Evolutionary conservation across 2,113 vertebrate genomes (phyloP).

Genomic region (Apodemus sylvaticus): DNA sequence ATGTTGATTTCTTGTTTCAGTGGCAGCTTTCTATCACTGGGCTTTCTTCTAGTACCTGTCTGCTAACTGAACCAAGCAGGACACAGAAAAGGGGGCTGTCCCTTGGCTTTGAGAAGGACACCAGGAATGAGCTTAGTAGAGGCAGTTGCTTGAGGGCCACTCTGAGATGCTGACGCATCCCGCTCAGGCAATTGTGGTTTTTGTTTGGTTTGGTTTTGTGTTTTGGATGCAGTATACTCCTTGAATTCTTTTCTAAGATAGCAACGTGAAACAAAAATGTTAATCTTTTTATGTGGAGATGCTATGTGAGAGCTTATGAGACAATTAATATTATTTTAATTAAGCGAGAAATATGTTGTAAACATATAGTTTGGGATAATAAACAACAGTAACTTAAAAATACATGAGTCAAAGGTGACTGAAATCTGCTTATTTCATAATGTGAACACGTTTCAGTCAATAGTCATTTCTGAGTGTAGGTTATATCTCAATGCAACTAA

Average conservation of each 20-base stretch:
- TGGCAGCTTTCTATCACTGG: constrained; percentile 44
- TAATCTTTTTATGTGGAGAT: constrained; percentile 54
- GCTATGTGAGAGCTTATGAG: constrained; percentile 69
- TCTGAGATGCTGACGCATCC: background rate
- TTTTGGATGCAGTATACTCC: background rate
- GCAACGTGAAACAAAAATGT: constrained; percentile 38
- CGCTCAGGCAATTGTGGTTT: background rate
- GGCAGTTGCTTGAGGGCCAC: background rate
- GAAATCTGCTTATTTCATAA: background rate
- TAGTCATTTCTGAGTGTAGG: background rate
- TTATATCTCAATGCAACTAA: constrained; percentile 19
- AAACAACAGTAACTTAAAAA: constrained; percentile 2
- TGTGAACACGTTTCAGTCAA: background rate
- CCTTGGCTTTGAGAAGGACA: background rate
- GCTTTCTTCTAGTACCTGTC: background rate
- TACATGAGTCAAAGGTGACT: background rate
- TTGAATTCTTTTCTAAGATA: constrained; percentile 16
- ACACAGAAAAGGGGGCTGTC: background rate
- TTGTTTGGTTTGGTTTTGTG: background rate
- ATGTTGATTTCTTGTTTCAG: constrained; percentile 63
- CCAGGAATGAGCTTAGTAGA: background rate
- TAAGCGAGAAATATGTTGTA: constrained; percentile 57
- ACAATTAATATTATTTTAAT: constrained; percentile 62
- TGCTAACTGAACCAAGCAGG: background rate
- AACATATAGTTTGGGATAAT: constrained; percentile 66